Evolutionary conservation across 1,140 invertebrate species (phyloP).

Genomic region (Archegozetes longisetosus): DNA sequence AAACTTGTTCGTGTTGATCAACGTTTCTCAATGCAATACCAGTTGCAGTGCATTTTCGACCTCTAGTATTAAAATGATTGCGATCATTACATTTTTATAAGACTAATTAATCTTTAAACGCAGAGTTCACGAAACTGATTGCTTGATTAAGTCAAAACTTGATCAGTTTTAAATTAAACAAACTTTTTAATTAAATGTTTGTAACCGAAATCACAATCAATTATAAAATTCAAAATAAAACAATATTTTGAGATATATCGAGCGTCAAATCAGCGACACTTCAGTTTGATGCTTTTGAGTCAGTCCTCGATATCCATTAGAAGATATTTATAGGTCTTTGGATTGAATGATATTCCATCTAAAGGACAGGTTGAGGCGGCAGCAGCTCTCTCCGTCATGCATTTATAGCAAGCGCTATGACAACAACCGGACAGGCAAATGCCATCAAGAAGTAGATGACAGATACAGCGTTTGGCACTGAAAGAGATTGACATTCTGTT

Average conservation of each 20-base stretch:
- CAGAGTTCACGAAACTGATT: too few relatives aligned
- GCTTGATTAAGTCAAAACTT: too few relatives aligned
- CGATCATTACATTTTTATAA: too few relatives aligned
- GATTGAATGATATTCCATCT: background rate
- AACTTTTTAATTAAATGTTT: too few relatives aligned
- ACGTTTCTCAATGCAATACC: background rate
- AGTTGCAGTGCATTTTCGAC: background rate
- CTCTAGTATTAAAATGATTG: too few relatives aligned
- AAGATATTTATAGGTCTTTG: background rate
- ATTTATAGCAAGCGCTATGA: background rate
- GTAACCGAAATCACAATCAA: too few relatives aligned
- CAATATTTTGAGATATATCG: too few relatives aligned
- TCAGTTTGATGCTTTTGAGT: background rate
- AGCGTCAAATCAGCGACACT: background rate
- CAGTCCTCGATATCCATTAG: background rate
- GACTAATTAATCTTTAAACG: too few relatives aligned
- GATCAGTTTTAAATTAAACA: too few relatives aligned
- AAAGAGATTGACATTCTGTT: background rate
- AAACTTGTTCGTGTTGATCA: background rate
- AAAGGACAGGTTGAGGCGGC: background rate
- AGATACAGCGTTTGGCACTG: background rate
- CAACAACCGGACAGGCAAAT: background rate
- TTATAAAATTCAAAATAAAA: too few relatives aligned
- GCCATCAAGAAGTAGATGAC: background rate
- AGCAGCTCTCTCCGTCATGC: background rate